Base-by-base conservation (phyloP, 1,140 invertebrate species). In the Nymphalis io region DNA sequence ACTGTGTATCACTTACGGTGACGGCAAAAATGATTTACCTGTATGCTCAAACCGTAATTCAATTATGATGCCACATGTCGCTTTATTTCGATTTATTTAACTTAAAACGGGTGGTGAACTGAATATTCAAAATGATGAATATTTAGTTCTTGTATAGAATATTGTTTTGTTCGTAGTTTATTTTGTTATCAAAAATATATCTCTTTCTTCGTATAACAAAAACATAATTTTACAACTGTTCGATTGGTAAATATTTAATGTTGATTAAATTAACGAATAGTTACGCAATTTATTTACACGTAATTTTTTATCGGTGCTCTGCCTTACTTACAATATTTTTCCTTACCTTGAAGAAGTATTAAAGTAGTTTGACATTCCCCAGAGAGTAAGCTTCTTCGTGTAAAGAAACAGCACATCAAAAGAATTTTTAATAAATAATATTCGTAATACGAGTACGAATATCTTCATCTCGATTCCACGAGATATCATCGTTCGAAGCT, bases 1-100 rank as follows among this genome's bases (percentile, higher is more conserved):
- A 74, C 70, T 58, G 68, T 72, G 71, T 76, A 70, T 74, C 60
- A 73, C 72, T 73, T 73, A 73, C 72, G 27, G 38, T 58, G 60
- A 39, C 42, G 23, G 64, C 60, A 60, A 73, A 71, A 69, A 60
- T 68, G 57, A 68, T 68, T 68, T 68, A 68, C 38, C 60, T 62
- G 23, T 38, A 46, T 46, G 42, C 60, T 20, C 21, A n/a, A 42
- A 12, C 11, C 23, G 46, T 66, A 61, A 71, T 71, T 71, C 58
- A 71, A 66, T 48, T 64, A 61, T 65, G 69, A 60, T 55, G 20
- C 48, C 60, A 58, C 53, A 62, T 16, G 44, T 62, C 13, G 20
- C 20, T 27, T 27, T 55, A 27, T 27, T 55, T 55, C 18, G 13
- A 15, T n/a, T 44, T n/a, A 44, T 33, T 33, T 8, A 33, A 33